Conservation (phyloP, 2,797 vertebrate genomes). For the Ispidina lecontei region DNA sequence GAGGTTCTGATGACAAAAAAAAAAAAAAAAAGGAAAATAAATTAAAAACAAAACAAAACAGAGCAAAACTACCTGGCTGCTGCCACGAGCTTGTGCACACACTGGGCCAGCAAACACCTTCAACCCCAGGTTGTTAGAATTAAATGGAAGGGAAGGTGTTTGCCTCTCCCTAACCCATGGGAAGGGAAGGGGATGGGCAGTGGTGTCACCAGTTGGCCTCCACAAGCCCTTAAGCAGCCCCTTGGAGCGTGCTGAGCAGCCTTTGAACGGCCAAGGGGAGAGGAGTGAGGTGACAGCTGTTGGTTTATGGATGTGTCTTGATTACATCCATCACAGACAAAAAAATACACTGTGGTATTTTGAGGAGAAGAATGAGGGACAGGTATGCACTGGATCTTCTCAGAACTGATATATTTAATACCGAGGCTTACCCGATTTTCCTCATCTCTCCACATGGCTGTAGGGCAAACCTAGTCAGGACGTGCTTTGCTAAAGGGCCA, state of each 20-base stretch:
- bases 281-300: background rate
- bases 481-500: background rate
- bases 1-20: background rate
- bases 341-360: background rate
- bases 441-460: background rate
- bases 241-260: background rate
- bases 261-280: background rate
- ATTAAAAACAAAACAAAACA: too few species aligned
- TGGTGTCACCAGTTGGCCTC: rapidly evolving
- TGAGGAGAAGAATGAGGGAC: background rate
- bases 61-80: background rate
- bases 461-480: background rate
- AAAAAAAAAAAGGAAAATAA: background rate
- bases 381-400: background rate
- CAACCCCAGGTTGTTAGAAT: background rate
- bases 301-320: rapidly evolving
- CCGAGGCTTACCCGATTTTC: rapidly evolving
- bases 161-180: background rate
- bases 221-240: background rate
- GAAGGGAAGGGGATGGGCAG: background rate
- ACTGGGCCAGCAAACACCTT: background rate
- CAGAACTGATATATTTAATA: background rate
- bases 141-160: background rate
- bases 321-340: rapidly evolving
- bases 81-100: background rate